Evolutionary conservation across 2,113 vertebrate species (phyloP).

Genomic region (Prinia subflava): DNA sequence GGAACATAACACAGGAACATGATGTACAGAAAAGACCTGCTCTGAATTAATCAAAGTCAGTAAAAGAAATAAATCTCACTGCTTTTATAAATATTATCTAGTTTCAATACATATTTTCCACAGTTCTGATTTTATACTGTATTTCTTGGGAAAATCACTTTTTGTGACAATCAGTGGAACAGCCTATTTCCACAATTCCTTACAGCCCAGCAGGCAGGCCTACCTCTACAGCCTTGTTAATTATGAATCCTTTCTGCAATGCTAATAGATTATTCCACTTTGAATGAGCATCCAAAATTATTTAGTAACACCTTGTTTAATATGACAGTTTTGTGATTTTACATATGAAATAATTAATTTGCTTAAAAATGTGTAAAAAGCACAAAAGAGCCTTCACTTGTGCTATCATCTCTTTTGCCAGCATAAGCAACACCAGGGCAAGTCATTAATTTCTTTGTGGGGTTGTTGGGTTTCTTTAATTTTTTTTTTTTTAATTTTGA

Average conservation of each 20-base stretch:
- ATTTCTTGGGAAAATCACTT: not conserved
- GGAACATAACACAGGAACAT: not conserved
- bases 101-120: not conserved
- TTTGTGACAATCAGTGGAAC: not conserved
- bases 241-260: conserved; percentile 14
- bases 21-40: not conserved
- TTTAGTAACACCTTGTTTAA: conserved; percentile 60
- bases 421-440: not conserved
- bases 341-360: conserved; percentile 42
- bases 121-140: not conserved
- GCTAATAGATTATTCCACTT: conserved; percentile 47
- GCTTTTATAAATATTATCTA: not conserved
- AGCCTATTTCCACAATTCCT: conserved; percentile 33
- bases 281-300: conserved; percentile 50
- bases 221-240: conserved; percentile 20
- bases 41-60: not conserved
- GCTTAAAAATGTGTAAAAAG: not conserved
- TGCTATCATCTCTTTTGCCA: not conserved
- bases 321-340: conserved; percentile 26
- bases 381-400: not conserved
- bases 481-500: not conserved
- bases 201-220: conserved; percentile 55
- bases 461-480: not conserved
- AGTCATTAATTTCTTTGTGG: not conserved
- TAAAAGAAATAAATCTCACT: not conserved